Percentiles rank a stretch among this genome's conserved stretches.
These are phyloP conservation scores for Tachysurus fulvidraco DNA, from an alignment of 2,113 vertebrate genomes.

Conservation along the genomic window DNA sequence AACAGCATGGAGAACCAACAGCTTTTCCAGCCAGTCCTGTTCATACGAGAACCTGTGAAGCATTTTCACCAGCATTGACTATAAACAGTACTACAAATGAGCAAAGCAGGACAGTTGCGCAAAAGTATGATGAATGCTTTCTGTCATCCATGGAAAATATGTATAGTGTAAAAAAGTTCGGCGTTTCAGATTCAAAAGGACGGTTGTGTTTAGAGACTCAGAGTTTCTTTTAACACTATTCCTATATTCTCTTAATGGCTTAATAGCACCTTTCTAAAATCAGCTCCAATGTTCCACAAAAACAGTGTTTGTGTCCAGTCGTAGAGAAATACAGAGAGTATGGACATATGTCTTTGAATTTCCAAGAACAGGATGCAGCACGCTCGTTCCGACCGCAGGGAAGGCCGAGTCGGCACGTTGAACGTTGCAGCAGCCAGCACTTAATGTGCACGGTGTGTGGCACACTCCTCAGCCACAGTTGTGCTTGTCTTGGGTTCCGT, in stretches of 20 bases:
- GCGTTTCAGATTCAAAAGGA: conserved; percentile 20
- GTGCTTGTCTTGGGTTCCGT: conserved; percentile 54
- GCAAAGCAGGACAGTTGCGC: background rate
- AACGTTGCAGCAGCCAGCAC: conserved; percentile 38
- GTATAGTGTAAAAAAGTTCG: conserved; percentile 6
- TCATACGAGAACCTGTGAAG: conserved; percentile 52
- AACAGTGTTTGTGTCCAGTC: conserved; percentile 34
- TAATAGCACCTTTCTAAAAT: conserved; percentile 27
- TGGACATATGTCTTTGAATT: conserved; percentile 26
- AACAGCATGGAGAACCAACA: conserved; percentile 44
- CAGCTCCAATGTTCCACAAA: conserved; percentile 35
- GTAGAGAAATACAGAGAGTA: conserved; percentile 8
- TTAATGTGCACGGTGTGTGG: conserved; percentile 52
- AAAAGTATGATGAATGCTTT: conserved; percentile 36
- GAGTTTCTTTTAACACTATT: conserved; percentile 34
- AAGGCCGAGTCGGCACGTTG: conserved; percentile 2
- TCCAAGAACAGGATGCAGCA: conserved; percentile 39
- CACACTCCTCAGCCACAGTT: conserved; percentile 38
- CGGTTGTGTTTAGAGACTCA: background rate
- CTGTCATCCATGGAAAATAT: conserved; percentile 42
- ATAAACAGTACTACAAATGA: conserved; percentile 57
- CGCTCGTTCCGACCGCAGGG: conserved; percentile 25
- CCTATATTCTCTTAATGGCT: conserved; percentile 7
- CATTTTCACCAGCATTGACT: conserved; percentile 43
- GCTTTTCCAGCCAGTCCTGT: conserved; percentile 54